Conservation (phyloP, 1,140 invertebrate genomes). For the Cyphomyrmex costatus region DNA sequence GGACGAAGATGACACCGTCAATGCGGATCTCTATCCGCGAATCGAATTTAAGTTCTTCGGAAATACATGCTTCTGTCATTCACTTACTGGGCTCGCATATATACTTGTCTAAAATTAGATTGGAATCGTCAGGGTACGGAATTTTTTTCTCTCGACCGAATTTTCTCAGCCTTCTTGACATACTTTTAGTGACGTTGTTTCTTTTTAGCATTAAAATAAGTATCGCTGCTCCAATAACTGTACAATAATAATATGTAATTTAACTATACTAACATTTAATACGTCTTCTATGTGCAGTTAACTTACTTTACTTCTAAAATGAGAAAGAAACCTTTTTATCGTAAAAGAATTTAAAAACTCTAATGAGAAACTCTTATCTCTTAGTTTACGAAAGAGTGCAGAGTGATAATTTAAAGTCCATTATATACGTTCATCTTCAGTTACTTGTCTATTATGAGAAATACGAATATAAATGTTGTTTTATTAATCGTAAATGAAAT, state of each 20-base stretch:
- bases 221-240: not conserved
- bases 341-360: slow-evolving; percentile 18
- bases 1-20: not conserved
- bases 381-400: not conserved
- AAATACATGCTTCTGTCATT: slow-evolving; percentile 46
- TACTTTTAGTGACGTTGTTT: not conserved
- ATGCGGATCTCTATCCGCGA: slow-evolving; percentile 10
- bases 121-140: slow-evolving; percentile 60
- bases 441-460: not conserved
- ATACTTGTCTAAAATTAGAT: slow-evolving; percentile 65
- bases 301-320: slow-evolving; percentile 8
- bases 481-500: not conserved
- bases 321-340: slow-evolving; percentile 1
- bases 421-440: too few relatives aligned
- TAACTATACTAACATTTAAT: not conserved
- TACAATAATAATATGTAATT: slow-evolving; percentile 6
- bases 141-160: slow-evolving; percentile 62
- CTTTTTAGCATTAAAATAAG: too few relatives aligned
- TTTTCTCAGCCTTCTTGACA: slow-evolving; percentile 17
- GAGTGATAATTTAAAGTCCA: slow-evolving; percentile 8
- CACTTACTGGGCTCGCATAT: slow-evolving; percentile 9
- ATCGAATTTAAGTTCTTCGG: slow-evolving; percentile 44
- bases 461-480: not conserved
- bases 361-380: slow-evolving; percentile 10
- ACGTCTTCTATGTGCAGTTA: not conserved